Percentiles rank a stretch among this genome's conserved stretches.
These are phyloP conservation scores for Nylanderia fulva DNA, from an alignment of 1,140 invertebrate genomes.

Conservation along the genomic window DNA sequence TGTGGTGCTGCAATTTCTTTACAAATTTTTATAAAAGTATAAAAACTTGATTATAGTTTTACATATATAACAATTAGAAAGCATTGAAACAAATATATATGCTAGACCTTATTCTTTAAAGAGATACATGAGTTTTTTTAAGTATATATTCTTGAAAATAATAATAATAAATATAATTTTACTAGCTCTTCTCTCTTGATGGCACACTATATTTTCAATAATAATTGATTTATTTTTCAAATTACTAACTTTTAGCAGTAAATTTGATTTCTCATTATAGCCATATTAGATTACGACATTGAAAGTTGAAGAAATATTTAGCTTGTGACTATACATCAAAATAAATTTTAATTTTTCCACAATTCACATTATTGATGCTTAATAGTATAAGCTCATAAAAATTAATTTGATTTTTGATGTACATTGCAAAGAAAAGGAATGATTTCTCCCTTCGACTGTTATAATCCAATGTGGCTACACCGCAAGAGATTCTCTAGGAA, in stretches of 20 bases:
- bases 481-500: background rate
- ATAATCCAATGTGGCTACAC: background rate
- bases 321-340: too few species aligned
- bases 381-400: too few species aligned
- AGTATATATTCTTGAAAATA: background rate
- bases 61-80: slow-evolving; percentile 42
- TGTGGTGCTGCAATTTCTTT: slow-evolving; percentile 22
- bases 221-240: slow-evolving; percentile 8
- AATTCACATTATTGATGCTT: too few species aligned
- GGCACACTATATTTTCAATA: slow-evolving; percentile 2
- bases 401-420: too few species aligned
- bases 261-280: background rate
- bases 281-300: background rate
- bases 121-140: background rate
- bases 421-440: background rate
- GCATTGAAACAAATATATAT: background rate
- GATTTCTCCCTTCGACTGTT: background rate
- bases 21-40: slow-evolving; percentile 51
- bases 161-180: background rate
- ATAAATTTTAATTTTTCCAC: too few species aligned
- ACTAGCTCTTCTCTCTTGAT: background rate
- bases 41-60: slow-evolving; percentile 31
- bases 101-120: slow-evolving; percentile 20
- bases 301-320: background rate
- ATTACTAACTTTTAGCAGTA: background rate